Evolutionary conservation across 2,888 invertebrate species (phyloP).

Genomic region (Drosophila atroscutellata): DNA sequence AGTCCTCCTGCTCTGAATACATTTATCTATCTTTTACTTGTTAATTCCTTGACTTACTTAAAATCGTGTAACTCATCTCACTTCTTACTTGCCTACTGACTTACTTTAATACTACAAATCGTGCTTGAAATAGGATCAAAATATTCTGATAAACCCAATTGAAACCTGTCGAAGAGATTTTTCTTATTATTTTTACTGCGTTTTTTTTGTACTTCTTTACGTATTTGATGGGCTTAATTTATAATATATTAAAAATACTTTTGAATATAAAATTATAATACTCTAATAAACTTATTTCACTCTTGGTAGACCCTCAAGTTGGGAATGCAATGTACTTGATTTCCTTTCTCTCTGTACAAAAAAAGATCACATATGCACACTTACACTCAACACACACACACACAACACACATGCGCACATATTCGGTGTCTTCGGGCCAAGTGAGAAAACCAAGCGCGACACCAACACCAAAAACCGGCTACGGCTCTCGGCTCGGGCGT

Average conservation of each 20-base stretch:
- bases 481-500: constrained; percentile 32
- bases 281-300: not conserved
- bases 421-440: constrained; percentile 52
- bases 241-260: not conserved
- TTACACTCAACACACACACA: not conserved
- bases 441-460: constrained; percentile 80
- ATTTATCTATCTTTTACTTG: no score
- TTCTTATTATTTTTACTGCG: no score
- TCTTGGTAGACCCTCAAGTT: not conserved
- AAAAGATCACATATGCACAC: not conserved
- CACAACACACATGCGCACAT: constrained; percentile 21
- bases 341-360: constrained; percentile 1
- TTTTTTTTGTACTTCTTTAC: no score
- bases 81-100: no score
- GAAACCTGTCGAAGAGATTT: no score
- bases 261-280: not conserved
- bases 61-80: no score
- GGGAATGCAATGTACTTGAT: not conserved
- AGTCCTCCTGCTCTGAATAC: no score
- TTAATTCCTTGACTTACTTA: no score
- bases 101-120: no score
- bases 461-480: constrained; percentile 81
- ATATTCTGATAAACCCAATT: no score
- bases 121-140: no score
- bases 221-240: not conserved